Evolutionary conservation across 2,113 vertebrate species (phyloP), one percentile per base, ranked within the genome.

Genomic region (Piaya cayana): DNA sequence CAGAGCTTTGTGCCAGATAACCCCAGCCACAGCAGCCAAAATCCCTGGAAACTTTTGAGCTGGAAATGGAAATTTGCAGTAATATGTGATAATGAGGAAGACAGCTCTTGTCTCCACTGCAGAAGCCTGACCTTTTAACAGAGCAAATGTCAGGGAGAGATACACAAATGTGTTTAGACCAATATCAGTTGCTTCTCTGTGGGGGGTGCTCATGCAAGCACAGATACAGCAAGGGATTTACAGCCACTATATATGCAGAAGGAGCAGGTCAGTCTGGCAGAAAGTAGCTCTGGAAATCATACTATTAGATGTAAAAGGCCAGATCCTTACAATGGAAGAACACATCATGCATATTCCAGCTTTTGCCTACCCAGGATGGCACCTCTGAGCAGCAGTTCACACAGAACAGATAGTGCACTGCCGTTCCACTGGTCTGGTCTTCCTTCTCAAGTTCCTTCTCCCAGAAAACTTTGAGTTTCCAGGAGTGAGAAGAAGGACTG

Each of bases 61-160:
- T 82, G 37, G 70, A 88, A 86, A 88, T 76, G 87, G 92, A 90
- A 96, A 95, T 90, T 86, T 71, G 62, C 69, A 3, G 90, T 92
- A 95, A 95, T 86, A 71, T 47, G 76, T 84, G 93, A 92, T 95
- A 96, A 96, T 95, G 94, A 96, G 86, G 93, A 93, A 93, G 88
- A 83, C 13, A 0, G 92, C 78, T 96, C 93, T 68, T 56, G 45
- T 50, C 92, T 90, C 36, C 4, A 3, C 95, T 75, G 82, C 69
- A 56, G 88, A 71, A 95, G 86, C 70, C 80, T 97, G 95, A 97
- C 96, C 95, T 97, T 97, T 96, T 65, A 96, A 49, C 94, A 97
- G 92, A 95, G 93, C 95, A 96, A 97, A 96, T 97, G 94, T 97
- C 96, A 97, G 90, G 62, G 49, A 90, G 88, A 95, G 86, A 94